These are phyloP conservation scores for Lipotes vexillifer DNA, from an alignment of 2,113 vertebrate species.

Conservation along the genomic window DNA sequence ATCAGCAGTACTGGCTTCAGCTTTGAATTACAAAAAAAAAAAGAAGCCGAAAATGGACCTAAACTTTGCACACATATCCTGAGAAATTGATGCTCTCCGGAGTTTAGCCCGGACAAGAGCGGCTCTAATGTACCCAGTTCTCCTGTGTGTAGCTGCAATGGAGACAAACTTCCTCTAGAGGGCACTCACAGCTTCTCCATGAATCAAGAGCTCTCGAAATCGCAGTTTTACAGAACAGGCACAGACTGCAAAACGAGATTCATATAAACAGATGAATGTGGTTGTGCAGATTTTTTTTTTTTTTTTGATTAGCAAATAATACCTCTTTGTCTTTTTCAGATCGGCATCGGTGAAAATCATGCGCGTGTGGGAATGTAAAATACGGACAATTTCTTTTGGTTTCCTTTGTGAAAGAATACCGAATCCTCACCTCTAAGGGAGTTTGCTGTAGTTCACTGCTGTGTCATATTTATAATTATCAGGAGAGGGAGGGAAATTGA, in stretches of 20 bases:
- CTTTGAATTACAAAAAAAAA: background rate
- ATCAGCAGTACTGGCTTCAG: background rate
- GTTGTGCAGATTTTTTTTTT: background rate
- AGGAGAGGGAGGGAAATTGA: constrained; percentile 46
- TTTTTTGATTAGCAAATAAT: constrained; percentile 8
- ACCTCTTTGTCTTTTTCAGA: background rate
- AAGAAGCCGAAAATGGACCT: background rate
- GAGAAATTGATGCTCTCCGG: background rate
- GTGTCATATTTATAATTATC: constrained; percentile 51
- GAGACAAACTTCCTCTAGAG: constrained; percentile 69
- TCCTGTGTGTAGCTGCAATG: background rate
- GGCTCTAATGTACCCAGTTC: rapidly evolving
- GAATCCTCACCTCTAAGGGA: constrained; percentile 1
- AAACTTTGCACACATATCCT: background rate
- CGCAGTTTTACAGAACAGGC: background rate
- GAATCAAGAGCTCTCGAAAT: rapidly evolving
- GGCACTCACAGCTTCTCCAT: constrained; percentile 69
- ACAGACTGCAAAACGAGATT: background rate
- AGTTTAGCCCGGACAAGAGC: rapidly evolving
- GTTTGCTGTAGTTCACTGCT: background rate
- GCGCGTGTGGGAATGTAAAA: constrained; percentile 35
- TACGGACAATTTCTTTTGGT: constrained; percentile 30
- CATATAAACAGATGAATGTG: background rate
- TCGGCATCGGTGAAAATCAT: background rate
- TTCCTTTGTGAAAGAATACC: constrained; percentile 40